A percentile compares a stretch with the other conserved stretches of the same genome.
Conservation (phyloP, 2,113 vertebrate genomes). For the Heteronetta atricapilla region DNA sequence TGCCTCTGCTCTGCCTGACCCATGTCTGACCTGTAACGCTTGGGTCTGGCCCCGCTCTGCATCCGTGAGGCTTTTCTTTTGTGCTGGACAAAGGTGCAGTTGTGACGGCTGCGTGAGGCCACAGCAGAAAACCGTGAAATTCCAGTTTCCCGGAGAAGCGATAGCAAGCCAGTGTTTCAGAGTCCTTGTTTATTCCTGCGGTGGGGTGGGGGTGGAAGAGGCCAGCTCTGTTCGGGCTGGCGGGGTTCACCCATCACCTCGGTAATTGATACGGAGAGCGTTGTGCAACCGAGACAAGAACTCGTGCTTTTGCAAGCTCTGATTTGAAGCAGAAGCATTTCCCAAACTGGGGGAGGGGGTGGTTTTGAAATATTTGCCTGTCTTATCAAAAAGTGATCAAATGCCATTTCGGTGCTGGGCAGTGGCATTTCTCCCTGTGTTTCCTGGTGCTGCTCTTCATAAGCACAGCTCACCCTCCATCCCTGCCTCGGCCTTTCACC, state of each 20-base stretch:
- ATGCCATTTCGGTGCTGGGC: neutral
- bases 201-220: neutral
- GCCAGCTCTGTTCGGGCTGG: neutral
- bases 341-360: no score
- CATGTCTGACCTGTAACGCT: neutral
- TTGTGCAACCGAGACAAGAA: neutral
- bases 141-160: neutral
- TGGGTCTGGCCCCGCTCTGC: neutral
- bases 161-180: neutral
- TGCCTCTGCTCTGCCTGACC: neutral
- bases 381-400: neutral
- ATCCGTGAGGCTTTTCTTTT: neutral
- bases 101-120: neutral
- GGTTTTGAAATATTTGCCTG: neutral
- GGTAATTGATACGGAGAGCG: neutral
- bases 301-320: neutral
- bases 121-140: neutral
- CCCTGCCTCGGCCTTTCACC: neutral
- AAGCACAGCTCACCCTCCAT: neutral
- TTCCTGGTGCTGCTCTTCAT: neutral
- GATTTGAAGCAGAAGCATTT: neutral
- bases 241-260: neutral
- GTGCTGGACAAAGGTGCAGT: slow-evolving; percentile 26
- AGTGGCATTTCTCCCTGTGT: neutral
- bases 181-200: neutral